Conservation (phyloP, 2,797 vertebrate genomes). For the Pseudomugil gertrudae region DNA sequence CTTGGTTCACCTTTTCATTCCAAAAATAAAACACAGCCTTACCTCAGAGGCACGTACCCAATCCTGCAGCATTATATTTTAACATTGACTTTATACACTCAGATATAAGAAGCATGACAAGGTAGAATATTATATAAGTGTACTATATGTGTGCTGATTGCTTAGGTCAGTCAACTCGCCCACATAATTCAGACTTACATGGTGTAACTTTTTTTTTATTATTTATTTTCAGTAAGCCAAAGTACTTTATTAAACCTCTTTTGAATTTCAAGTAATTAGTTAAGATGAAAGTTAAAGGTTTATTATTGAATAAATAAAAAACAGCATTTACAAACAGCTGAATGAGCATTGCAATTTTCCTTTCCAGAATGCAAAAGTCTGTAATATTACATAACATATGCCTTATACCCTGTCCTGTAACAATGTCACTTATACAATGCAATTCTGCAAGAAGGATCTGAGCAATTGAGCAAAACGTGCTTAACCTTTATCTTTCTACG, state of each 20-base stretch:
- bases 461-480: conserved; percentile 61
- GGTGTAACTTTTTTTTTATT: too few relatives aligned
- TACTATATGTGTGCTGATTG: too few relatives aligned
- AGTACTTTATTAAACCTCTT: neutral
- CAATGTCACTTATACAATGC: conserved; percentile 45
- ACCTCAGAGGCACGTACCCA: conserved; percentile 28
- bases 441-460: conserved; percentile 59
- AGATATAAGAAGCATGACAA: conserved; percentile 8
- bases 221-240: neutral
- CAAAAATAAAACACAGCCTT: conserved; percentile 31
- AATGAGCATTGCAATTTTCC: conserved; percentile 21
- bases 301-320: neutral
- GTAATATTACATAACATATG: too few relatives aligned
- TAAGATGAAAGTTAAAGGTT: neutral
- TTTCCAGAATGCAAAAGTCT: conserved; percentile 31
- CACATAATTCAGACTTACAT: too few relatives aligned
- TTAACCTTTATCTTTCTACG: conserved; percentile 77
- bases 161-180: too few relatives aligned
- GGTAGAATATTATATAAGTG: neutral
- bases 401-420: conserved; percentile 56
- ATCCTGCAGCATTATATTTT: neutral
- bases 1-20: conserved; percentile 34
- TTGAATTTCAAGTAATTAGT: neutral
- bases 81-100: conserved; percentile 1
- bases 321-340: conserved; percentile 11